Base-by-base conservation (phyloP, 2,113 vertebrate genomes). In the Corythoichthys intestinalis region DNA sequence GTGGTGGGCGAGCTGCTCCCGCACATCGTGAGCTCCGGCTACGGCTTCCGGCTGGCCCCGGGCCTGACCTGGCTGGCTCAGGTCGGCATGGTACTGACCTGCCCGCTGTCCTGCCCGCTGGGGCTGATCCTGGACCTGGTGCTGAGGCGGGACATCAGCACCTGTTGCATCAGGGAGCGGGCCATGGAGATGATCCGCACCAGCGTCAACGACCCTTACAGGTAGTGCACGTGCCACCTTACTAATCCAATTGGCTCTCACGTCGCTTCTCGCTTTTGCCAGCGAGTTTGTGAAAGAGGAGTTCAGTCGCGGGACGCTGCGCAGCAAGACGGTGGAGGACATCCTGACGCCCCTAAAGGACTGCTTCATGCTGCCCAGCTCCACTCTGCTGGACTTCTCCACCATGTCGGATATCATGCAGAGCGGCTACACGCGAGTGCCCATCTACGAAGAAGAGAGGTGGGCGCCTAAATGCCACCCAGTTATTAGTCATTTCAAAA, bases 321-420 rank as follows among this genome's bases (percentile, higher is more conserved):
- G 94, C 74, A 93, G 78, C 52, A 94, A 95, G 75, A 96, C 94
- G 0, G 95, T 96, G 82, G 94, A 95, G 87, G 95, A 97, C 73
- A 94, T 97, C 67, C 87, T 97, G 75, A 97, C 95, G 0, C 93
- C 94, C 0, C 89, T 97, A 70, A 93, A 94, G 57, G 93, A 96
- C 70, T 97, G 95, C 78, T 96, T 95, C 87, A 96, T 97, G 95
- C 91, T 97, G 61, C 92, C 93, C 34, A 89, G 93, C 68, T 86
- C 88, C 1, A 86, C 90, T 0, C 81, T 94, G 46, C 90, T 97
- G 75, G 95, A 97, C 83, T 97, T 97, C 79, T 85, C 85, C 81
- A 95, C 94, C 78, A 93, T 97, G 93, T 96, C 95, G 0, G 92
- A 92, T 72, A 93, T 97, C 89, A 96, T 97, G 95, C 95, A 96